Base-by-base conservation (phyloP, 2,797 vertebrate species). In the Margarornis squamiger region DNA sequence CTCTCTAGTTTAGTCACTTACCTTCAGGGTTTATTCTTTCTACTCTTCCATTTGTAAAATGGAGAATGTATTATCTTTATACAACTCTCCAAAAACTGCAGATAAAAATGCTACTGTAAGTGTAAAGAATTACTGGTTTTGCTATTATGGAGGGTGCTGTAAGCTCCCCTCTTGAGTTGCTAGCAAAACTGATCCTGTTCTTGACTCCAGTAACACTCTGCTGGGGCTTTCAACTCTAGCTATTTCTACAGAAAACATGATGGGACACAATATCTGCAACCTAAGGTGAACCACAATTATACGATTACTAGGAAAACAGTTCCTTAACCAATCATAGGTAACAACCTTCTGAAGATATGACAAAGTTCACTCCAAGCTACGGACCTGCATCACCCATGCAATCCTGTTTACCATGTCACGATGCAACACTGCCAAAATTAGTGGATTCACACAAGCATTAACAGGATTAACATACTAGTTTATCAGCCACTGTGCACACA, bases 401-500 rank as follows among this genome's bases (percentile, higher is more conserved):
- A 95, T 82, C 80, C 88, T 77, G 45, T 73, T 76, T 71, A 82
- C n/a, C 18, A 34, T 10, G 30, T 34, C 71, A 81, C 45, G 59
- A 54, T 6, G 10, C 49, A 89, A 58, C n/a, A 19, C 77, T 51
- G 54, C 29, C 75, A 92, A 58, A 93, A 88, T 79, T 9, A 84
- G 73, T n/a, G 59, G 48, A 88, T 84, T 79, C 77, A 54, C 71
- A 80, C 38, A 52, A 61, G 61, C 67, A 54, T 79, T 88, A 96
- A 96, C 16, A 68, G 83, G 94, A 97, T 95, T 94, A 94, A 67
- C 80, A 65, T 24, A 54, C 20, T 45, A 61, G 88, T 94, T 96
- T 95, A 95, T 94, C 90, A 96, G 74, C 48, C 46, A 49, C 90
- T 36, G 49, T 2, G 2, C 77, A 93, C 52, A 54, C 82, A 78